These are phyloP conservation scores for Paradoxurus hermaphroditus DNA, from an alignment of 2,113 vertebrate species.

Conservation along the genomic window DNA sequence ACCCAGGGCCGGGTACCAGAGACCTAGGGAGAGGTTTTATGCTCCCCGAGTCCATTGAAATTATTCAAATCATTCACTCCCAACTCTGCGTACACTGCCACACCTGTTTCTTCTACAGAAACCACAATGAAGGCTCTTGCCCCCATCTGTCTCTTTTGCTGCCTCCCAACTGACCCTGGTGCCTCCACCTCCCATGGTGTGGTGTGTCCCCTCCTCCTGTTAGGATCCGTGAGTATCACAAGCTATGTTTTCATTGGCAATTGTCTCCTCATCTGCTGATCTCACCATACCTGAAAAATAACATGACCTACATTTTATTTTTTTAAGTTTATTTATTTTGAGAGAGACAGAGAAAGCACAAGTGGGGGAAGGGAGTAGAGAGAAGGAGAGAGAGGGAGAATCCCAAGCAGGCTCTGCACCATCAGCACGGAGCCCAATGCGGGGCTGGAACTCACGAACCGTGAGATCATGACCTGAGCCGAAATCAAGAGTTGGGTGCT, in stretches of 20 bases:
- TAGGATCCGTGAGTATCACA: not conserved
- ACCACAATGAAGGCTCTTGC: not conserved
- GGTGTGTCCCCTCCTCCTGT: not conserved
- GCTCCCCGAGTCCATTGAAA: not conserved
- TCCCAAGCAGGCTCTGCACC: no score
- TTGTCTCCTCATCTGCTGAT: not conserved
- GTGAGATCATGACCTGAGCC: no score
- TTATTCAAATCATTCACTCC: not conserved
- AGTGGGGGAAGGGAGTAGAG: no score
- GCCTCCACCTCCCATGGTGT: not conserved
- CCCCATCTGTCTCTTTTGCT: not conserved
- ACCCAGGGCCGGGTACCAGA: not conserved
- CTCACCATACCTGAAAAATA: not conserved
- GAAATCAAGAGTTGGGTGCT: no score
- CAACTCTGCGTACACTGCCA: not conserved
- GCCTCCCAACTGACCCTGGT: not conserved
- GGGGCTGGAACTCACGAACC: no score
- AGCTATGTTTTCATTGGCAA: not conserved
- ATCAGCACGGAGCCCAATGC: no score
- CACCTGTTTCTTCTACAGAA: not conserved
- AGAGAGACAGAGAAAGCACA: no score
- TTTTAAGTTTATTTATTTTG: no score
- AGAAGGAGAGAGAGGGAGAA: no score
- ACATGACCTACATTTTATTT: not conserved
- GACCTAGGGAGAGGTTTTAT: not conserved